These are phyloP conservation scores for Zoanthus sociatus DNA, from an alignment of 92 coral and sea anemone genomes.

Conservation along the genomic window DNA sequence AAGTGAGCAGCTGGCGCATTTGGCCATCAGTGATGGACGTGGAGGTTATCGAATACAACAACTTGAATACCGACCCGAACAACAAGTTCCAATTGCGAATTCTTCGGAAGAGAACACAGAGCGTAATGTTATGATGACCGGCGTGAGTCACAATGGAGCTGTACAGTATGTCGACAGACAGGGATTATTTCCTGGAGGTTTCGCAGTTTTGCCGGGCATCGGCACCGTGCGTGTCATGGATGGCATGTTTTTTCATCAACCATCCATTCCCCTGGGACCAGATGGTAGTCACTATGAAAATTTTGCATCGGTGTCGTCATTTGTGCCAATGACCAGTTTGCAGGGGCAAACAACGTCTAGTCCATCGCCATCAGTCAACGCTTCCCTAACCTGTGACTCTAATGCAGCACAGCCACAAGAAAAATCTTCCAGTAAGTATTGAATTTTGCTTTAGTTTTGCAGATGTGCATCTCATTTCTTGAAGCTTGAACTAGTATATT, in stretches of 20 bases:
- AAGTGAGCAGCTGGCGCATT: slow-evolving; percentile 45
- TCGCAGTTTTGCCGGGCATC: slow-evolving; percentile 83
- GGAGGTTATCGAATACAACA: slow-evolving; percentile 50
- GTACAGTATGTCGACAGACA: slow-evolving; percentile 83
- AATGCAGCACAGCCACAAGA: slow-evolving; percentile 66
- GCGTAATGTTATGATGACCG: slow-evolving; percentile 49
- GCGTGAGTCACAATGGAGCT: slow-evolving; percentile 48
- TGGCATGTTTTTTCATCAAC: slow-evolving; percentile 77
- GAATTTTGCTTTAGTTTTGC: slow-evolving; percentile 47
- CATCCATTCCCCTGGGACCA: slow-evolving; percentile 82
- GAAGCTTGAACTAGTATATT: slow-evolving; percentile 26
- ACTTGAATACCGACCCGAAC: slow-evolving; percentile 78
- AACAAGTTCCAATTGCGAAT: slow-evolving; percentile 89
- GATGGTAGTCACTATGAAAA: slow-evolving; percentile 83
- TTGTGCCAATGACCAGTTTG: slow-evolving; percentile 69
- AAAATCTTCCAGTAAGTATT: slow-evolving; percentile 75
- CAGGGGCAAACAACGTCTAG: slow-evolving; percentile 56
- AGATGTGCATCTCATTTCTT: slow-evolving; percentile 41
- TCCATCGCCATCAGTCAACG: slow-evolving; percentile 50
- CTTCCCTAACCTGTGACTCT: slow-evolving; percentile 50
- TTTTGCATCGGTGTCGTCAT: slow-evolving; percentile 79
- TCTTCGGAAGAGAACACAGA: slow-evolving; percentile 72
- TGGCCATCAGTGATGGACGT: slow-evolving; percentile 45
- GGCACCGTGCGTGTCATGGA: slow-evolving; percentile 86
- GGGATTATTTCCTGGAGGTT: slow-evolving; percentile 68